Conservation (phyloP, 1,140 invertebrate species). For the Drosophila parvula region DNA sequence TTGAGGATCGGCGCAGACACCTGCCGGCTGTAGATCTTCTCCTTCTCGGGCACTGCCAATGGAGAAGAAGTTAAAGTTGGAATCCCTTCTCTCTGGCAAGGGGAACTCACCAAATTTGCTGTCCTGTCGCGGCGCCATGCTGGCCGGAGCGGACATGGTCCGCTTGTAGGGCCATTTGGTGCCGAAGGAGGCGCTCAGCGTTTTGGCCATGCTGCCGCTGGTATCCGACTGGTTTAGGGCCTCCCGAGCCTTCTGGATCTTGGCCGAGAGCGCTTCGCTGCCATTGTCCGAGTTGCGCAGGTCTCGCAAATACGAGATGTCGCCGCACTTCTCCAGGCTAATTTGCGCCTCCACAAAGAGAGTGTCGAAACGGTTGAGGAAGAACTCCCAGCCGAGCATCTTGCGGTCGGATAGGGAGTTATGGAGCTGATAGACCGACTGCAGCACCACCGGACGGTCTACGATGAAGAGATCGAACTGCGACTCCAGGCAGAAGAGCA, state of each 20-base stretch:
- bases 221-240: constrained; percentile 90
- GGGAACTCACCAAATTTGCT: constrained; percentile 88
- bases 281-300: constrained; percentile 94
- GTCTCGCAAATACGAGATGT: constrained; percentile 93
- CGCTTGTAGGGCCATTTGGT: constrained; percentile 98
- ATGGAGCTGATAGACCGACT: constrained; percentile 96
- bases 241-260: constrained; percentile 95
- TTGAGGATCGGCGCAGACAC: constrained; percentile 95
- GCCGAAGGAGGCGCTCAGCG: constrained; percentile 94
- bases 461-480: constrained; percentile 98
- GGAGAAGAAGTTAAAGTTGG: neutral
- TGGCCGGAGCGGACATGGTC: constrained; percentile 95
- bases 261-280: constrained; percentile 94
- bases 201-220: constrained; percentile 87
- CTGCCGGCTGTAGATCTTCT: constrained; percentile 95
- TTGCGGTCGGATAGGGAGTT: constrained; percentile 95
- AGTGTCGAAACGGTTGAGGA: constrained; percentile 98
- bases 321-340: constrained; percentile 92
- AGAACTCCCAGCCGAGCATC: constrained; percentile 99
- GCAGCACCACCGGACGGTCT: constrained; percentile 98
- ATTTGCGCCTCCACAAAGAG: constrained; percentile 98
- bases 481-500: constrained; percentile 94
- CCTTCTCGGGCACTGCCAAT: constrained; percentile 88
- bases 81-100: too few species aligned
- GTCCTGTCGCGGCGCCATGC: constrained; percentile 91